Conservation (phyloP, 2,888 invertebrate genomes). For the Odontomyia ornata region DNA sequence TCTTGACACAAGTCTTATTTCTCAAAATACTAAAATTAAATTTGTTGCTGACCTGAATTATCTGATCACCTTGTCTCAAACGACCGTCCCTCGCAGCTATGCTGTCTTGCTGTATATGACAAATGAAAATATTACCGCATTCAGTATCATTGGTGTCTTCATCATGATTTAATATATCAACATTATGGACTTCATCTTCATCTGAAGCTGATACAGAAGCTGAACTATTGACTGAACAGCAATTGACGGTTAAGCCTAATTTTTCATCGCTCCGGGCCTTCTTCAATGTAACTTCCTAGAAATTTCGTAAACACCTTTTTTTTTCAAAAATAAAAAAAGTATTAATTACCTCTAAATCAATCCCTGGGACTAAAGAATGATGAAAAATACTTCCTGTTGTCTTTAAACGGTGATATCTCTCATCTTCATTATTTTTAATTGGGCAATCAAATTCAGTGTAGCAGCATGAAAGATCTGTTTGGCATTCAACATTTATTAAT, state of each 20-base stretch:
- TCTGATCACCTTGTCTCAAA: constrained; percentile 71
- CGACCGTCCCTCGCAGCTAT: constrained; percentile 70
- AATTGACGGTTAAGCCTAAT: constrained; percentile 74
- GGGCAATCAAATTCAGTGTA: neutral
- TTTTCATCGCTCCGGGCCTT: constrained; percentile 69
- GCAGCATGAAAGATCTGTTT: neutral
- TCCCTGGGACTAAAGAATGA: constrained; percentile 67
- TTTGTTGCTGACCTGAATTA: constrained; percentile 69
- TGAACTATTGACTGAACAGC: constrained; percentile 64
- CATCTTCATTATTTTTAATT: too few relatives aligned
- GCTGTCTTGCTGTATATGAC: constrained; percentile 71
- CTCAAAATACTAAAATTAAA: too few relatives aligned
- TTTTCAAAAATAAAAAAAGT: neutral
- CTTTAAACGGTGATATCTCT: neutral
- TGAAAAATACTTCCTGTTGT: constrained; percentile 65
- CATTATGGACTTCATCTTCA: constrained; percentile 52
- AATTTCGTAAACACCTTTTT: too few relatives aligned
- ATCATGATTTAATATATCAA: neutral
- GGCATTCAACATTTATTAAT: neutral
- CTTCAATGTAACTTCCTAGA: constrained; percentile 72
- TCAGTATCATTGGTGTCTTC: constrained; percentile 62
- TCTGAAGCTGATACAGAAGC: constrained; percentile 30
- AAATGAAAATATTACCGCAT: constrained; percentile 72
- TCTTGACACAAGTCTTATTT: too few relatives aligned
- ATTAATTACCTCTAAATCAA: constrained; percentile 68